Evolutionary conservation across 2,113 vertebrate genomes (phyloP).

Genomic region (Phalacrocorax pelagicus): DNA sequence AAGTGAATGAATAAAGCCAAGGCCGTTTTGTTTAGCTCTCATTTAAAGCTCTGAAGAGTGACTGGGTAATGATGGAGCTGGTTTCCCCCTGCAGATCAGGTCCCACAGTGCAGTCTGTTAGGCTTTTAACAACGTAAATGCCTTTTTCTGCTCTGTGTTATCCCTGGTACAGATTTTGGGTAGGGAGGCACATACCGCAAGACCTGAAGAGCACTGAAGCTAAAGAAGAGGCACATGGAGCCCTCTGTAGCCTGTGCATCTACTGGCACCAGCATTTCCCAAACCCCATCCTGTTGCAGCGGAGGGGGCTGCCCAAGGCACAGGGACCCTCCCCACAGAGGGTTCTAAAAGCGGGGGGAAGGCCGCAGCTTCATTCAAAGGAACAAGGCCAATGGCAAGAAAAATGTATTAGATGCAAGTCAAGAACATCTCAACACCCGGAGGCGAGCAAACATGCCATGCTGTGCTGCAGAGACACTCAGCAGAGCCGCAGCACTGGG

Average conservation of each 20-base stretch:
- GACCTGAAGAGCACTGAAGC: not conserved
- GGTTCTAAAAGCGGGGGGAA: not conserved
- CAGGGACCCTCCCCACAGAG: not conserved
- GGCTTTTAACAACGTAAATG: not conserved
- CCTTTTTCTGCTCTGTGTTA: not conserved
- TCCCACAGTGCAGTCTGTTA: not conserved
- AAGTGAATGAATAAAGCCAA: not conserved
- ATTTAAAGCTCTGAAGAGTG: conserved; percentile 2
- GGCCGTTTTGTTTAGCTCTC: conserved; percentile 12
- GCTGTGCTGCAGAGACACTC: not conserved
- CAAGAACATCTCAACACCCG: not conserved
- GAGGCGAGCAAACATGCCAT: rapidly evolving
- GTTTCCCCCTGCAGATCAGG: not conserved
- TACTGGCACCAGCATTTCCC: rapidly evolving
- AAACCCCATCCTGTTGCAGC: not conserved
- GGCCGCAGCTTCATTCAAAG: not conserved
- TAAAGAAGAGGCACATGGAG: not conserved
- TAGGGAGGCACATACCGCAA: not conserved
- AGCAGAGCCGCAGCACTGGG: rapidly evolving
- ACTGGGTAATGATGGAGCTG: conserved; percentile 46
- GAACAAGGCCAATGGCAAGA: not conserved
- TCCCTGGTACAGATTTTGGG: not conserved
- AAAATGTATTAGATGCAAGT: not conserved
- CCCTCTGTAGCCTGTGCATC: not conserved
- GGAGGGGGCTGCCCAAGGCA: not conserved